phyloP scores from a whole-genome alignment of 2,113 vertebrate species.

The Ammodytes marinus region DNA sequence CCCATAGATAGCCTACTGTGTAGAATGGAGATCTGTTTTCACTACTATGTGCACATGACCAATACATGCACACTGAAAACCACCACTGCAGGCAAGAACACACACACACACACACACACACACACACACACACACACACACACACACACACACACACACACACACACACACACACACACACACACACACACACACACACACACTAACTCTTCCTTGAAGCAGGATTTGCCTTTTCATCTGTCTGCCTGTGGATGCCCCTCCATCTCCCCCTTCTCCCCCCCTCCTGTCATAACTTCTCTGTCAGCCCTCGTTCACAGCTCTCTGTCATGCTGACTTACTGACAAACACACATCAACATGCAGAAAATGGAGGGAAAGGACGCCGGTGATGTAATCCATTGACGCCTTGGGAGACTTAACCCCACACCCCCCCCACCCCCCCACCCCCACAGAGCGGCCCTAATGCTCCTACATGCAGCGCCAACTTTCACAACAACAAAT shows the following conservation, averaged over 20 bases:
- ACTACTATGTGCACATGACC: background rate
- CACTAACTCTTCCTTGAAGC: background rate
- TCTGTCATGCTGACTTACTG: conserved; percentile 60
- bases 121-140: too few relatives aligned
- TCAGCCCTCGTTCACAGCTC: conserved; percentile 61
- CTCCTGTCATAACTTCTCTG: conserved; percentile 27
- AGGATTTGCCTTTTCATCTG: background rate
- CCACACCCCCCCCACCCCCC: background rate
- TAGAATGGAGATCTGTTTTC: background rate
- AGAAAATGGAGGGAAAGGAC: conserved; percentile 42
- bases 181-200: too few relatives aligned
- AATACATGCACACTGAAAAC: conserved; percentile 5
- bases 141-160: too few relatives aligned
- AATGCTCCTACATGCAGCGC: conserved; percentile 56
- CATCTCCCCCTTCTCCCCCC: conserved; percentile 27
- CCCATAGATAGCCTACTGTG: too few relatives aligned
- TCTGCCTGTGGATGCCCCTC: conserved; percentile 40
- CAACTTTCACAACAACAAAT: conserved; percentile 20
- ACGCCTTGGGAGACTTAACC: conserved; percentile 30
- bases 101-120: too few relatives aligned
- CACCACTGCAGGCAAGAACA: background rate
- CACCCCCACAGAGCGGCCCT: conserved; percentile 25
- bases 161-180: too few relatives aligned
- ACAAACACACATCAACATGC: conserved; percentile 53
- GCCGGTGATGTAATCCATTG: conserved; percentile 59